Conservation (phyloP, 2,113 vertebrate genomes). For the Orthonyx spaldingii region DNA sequence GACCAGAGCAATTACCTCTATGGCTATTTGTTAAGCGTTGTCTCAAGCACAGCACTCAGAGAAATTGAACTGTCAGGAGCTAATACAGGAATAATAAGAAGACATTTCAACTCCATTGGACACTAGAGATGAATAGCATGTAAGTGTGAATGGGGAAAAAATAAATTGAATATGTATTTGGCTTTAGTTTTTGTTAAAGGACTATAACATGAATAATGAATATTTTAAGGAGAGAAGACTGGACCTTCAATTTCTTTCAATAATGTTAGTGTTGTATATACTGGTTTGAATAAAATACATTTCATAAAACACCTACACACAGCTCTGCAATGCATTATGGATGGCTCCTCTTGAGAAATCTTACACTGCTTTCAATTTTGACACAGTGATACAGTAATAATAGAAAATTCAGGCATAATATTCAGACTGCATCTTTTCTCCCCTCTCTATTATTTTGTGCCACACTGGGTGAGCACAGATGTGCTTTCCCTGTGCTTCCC, state of each 20-base stretch:
- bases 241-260: constrained; percentile 75
- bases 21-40: constrained; percentile 66
- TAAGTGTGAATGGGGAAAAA: constrained; percentile 52
- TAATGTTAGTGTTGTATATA: constrained; percentile 76
- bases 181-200: constrained; percentile 72
- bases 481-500: not conserved
- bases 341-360: constrained; percentile 74
- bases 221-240: constrained; percentile 67
- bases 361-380: constrained; percentile 74
- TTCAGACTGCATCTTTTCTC: constrained; percentile 49
- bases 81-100: constrained; percentile 73
- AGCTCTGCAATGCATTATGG: constrained; percentile 71
- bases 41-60: constrained; percentile 72
- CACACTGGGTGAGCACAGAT: constrained; percentile 48
- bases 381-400: constrained; percentile 73
- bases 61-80: constrained; percentile 78
- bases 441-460: constrained; percentile 44
- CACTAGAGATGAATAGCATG: constrained; percentile 70
- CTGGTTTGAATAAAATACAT: constrained; percentile 72
- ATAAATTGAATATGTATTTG: constrained; percentile 67
- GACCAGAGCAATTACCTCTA: constrained; percentile 70
- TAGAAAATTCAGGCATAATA: constrained; percentile 66
- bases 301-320: constrained; percentile 71
- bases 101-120: constrained; percentile 72
- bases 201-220: constrained; percentile 74